Base-by-base conservation (phyloP, 2,113 vertebrate genomes). In the Istiophorus platypterus region DNA sequence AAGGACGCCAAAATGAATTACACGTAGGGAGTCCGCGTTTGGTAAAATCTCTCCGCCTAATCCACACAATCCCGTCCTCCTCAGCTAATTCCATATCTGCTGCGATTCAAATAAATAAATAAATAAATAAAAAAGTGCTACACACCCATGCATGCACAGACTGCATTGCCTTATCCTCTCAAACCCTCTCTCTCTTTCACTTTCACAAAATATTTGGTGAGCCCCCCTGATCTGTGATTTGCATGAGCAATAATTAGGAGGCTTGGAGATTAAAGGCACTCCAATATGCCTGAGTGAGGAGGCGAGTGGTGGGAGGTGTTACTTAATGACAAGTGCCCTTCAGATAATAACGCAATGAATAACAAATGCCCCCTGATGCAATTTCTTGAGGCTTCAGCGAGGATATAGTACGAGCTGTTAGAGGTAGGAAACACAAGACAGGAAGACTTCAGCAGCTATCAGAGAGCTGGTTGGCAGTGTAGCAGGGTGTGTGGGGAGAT, bases 1-100 rank as follows among this genome's bases (percentile, higher is more conserved):
- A 95, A 94, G 94, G 93, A 91, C 91, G 82, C 88, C 92, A 92
- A 77, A 86, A 87, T 90, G 91, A 92, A 94, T 94, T 94, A 93
- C 91, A 76, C 84, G 90, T 87, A 86, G 76, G 72, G 85, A 86
- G 82, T 54, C 71, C n/a, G 67, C 72, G 61, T 93, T 92, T 87
- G 86, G 90, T 89, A 37, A 89, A 92, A 88, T 93, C 81, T 91
- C 79, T 78, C 84, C 47, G 64, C 81, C 88, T 93, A 93, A 94
- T 93, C 92, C 92, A 18, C 85, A 54, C 88, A 87, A 86, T 92
- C 91, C 88, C 67, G 78, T 85, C 92, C 87, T 88, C 85, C 80
- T 90, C 85, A 59, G 82, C 78, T 90, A 90, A 93, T 85, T 89
- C 88, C 79, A 84, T 70, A 91, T 85, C 86, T 84, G 75, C 85